Conservation (phyloP, 1,140 invertebrate species). For the Bombus vancouverensis region DNA sequence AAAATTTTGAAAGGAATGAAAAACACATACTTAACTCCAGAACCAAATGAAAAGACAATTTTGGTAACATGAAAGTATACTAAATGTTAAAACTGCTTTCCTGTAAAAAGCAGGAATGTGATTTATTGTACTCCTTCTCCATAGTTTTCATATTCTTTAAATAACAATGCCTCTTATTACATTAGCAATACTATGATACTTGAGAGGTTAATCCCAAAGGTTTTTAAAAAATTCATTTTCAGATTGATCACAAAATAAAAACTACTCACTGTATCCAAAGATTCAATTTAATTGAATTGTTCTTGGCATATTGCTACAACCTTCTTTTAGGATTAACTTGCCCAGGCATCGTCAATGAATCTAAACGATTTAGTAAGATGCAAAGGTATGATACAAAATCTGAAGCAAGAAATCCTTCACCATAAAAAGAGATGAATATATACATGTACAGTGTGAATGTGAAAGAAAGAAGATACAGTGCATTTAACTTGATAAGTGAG, state of each 20-base stretch:
- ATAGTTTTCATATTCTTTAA: background rate
- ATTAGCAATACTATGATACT: background rate
- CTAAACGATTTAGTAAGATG: conserved; percentile 58
- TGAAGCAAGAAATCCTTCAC: conserved; percentile 39
- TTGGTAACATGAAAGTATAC: background rate
- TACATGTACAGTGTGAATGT: conserved; percentile 44
- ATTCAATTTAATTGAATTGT: background rate
- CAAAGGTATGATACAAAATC: conserved; percentile 51
- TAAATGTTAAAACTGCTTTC: background rate
- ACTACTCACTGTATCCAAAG: background rate
- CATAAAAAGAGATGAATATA: conserved; percentile 37
- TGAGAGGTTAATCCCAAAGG: background rate
- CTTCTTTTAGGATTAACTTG: conserved; percentile 9
- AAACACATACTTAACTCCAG: background rate
- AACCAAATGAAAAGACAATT: background rate
- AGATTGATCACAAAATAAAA: background rate
- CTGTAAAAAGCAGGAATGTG: background rate
- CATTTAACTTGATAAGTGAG: conserved; percentile 16
- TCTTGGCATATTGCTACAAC: background rate
- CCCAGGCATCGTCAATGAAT: conserved; percentile 40
- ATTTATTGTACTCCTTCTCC: background rate
- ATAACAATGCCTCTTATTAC: background rate
- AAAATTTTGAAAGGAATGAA: too few relatives aligned
- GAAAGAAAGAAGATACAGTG: conserved; percentile 34
- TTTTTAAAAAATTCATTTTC: background rate